A percentile compares a stretch with the other conserved stretches of the same genome.
Evolutionary conservation across 2,113 vertebrate genomes (phyloP).

Genomic region (Myotis brandtii): DNA sequence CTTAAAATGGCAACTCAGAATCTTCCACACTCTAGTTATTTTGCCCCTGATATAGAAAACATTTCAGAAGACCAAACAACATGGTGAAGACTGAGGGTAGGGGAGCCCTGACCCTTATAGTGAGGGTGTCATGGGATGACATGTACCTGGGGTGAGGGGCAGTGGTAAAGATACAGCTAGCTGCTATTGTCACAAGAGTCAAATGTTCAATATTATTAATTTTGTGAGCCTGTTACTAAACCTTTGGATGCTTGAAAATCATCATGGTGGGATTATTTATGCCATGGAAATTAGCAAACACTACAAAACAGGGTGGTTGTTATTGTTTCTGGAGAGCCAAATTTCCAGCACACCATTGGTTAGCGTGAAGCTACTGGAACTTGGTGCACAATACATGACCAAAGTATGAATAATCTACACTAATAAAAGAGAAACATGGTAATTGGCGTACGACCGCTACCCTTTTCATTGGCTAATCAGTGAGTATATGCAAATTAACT

Average conservation of each 20-base stretch:
- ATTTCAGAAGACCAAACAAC: slow-evolving; percentile 32
- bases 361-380: background rate
- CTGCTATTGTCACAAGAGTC: background rate
- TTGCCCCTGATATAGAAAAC: background rate
- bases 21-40: slow-evolving; percentile 18
- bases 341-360: background rate
- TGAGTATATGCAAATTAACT: too few relatives aligned
- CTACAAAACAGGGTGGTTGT: background rate
- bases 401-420: slow-evolving; percentile 28
- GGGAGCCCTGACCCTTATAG: background rate
- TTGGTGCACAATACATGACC: background rate
- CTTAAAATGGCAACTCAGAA: slow-evolving; percentile 41
- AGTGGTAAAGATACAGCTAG: background rate
- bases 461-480: too few relatives aligned
- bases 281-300: slow-evolving; percentile 17
- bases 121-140: background rate
- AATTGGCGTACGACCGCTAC: too few relatives aligned
- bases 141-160: background rate
- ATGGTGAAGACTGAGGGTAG: background rate
- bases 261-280: background rate
- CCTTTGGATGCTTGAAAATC: background rate
- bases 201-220: slow-evolving; percentile 35
- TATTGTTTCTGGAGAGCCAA: background rate
- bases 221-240: background rate
- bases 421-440: too few relatives aligned